A percentile compares a stretch with the other conserved stretches of the same genome.
These are phyloP conservation scores for Acanthochromis polyacanthus DNA, from an alignment of 2,113 vertebrate species.

Conservation along the genomic window DNA sequence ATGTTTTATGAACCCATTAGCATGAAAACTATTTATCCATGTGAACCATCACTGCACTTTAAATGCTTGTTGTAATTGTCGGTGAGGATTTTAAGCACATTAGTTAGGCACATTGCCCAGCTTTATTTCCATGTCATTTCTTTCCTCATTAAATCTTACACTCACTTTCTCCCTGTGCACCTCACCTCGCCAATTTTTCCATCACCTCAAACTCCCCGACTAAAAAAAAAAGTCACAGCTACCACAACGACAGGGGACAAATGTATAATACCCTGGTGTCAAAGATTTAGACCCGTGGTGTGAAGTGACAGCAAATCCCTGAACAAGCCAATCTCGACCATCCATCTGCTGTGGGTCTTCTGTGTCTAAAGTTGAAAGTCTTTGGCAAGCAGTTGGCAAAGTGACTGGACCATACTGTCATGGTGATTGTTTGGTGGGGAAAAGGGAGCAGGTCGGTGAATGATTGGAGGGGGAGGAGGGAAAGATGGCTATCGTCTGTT, in stretches of 20 bases:
- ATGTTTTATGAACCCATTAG: conserved; percentile 31
- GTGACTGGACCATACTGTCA: conserved; percentile 62
- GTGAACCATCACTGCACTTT: conserved; percentile 14
- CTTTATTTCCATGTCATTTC: conserved; percentile 51
- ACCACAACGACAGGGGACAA: conserved; percentile 45
- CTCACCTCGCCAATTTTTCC: conserved; percentile 30
- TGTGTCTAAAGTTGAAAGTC: conserved; percentile 74
- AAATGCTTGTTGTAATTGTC: conserved; percentile 41
- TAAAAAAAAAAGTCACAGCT: conserved; percentile 39
- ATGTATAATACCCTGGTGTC: conserved; percentile 58
- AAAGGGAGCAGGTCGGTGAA: conserved; percentile 41
- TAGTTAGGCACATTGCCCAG: conserved; percentile 36
- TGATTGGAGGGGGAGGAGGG: conserved; percentile 41
- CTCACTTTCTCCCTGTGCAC: conserved; percentile 7
- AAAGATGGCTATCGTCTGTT: conserved; percentile 61
- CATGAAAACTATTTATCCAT: conserved; percentile 27
- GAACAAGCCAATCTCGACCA: conserved; percentile 34
- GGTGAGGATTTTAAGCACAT: conserved; percentile 47
- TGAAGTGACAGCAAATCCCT: conserved; percentile 47
- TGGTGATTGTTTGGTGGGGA: conserved; percentile 66
- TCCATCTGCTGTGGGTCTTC: conserved; percentile 58
- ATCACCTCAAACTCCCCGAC: conserved; percentile 39
- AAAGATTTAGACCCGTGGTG: conserved; percentile 23
- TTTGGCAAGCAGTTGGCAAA: conserved; percentile 75
- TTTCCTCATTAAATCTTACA: conserved; percentile 58